Base-by-base conservation (phyloP, 2,888 invertebrate genomes). In the Alentia gelatinosa region DNA sequence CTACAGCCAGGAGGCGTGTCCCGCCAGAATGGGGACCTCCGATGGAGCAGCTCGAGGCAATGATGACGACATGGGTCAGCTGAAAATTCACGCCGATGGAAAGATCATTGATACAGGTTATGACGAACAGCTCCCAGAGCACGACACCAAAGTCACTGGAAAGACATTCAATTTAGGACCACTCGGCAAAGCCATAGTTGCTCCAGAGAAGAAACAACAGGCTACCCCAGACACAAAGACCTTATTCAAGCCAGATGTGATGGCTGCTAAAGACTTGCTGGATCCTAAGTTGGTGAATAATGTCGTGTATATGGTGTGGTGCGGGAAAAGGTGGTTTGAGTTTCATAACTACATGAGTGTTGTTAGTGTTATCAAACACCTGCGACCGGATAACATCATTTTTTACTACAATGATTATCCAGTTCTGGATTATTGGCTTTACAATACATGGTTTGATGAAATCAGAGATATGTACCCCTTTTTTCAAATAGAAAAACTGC, bases 291-390 rank as follows among this genome's bases (percentile, higher is more conserved):
- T 90, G 26, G 89, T 91, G 26, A 91, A 93, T 23, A 93, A 91
- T 68, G 92, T 84, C 4, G 94, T 95, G 0, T 94, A 93, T 88
- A 95, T 93, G 91, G 94, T 95, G 0, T 95, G 95, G 95, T 95
- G 95, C 90, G 92, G 93, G 0, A 93, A 94, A 39, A 63, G 93
- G 19, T 94, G 94, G 83, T 94, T 95, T 86, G 92, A 94, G 74
- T 95, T 94, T 91, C 91, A 93, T 7, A 94, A 95, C 90, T 95
- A 95, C 91, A 90, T 95, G 35, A 95, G 95, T 84, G 94, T 95
- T 19, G 40, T 94, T 40, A 95, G 95, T 89, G 94, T 93, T 23
- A 94, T 94, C 93, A 94, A 93, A 56, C 91, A 93, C 1, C 63
- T 95, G 39, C 92, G 93, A 84, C 95, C 95, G 0, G 95, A 95